Conservation (phyloP, 2,113 vertebrate species). For the Cinclus cinclus region DNA sequence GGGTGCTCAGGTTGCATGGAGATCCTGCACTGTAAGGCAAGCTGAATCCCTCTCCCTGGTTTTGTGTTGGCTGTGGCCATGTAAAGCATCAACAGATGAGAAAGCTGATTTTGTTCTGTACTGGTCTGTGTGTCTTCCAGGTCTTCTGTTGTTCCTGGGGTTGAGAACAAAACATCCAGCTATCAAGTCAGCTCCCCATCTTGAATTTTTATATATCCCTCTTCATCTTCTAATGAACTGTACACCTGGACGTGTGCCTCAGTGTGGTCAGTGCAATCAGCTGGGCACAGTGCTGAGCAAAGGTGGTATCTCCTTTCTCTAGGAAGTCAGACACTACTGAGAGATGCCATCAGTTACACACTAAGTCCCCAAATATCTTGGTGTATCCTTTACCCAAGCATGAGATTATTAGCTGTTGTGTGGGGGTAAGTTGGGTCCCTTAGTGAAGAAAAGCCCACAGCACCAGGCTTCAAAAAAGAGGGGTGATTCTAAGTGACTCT, state of each 20-base stretch:
- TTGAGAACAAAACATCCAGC: background rate
- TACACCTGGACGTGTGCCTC: background rate
- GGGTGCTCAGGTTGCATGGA: background rate
- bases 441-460: background rate
- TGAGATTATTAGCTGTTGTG: background rate
- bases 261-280: background rate
- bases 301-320: background rate
- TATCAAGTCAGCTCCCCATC: background rate
- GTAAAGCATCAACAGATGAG: background rate
- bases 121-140: background rate
- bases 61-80: background rate
- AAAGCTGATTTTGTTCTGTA: background rate
- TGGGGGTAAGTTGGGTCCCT: background rate
- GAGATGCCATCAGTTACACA: background rate
- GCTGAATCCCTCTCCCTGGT: background rate
- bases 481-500: background rate
- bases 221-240: background rate
- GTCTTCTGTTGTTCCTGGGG: background rate
- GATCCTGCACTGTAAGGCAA: background rate
- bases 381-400: background rate
- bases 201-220: background rate
- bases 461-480: background rate
- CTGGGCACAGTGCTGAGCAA: background rate
- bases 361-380: background rate
- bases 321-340: background rate